Evolutionary conservation across 2,888 invertebrate species (phyloP), one percentile per base, ranked within the genome.

Genomic region (Sarcophaga subvicina): DNA sequence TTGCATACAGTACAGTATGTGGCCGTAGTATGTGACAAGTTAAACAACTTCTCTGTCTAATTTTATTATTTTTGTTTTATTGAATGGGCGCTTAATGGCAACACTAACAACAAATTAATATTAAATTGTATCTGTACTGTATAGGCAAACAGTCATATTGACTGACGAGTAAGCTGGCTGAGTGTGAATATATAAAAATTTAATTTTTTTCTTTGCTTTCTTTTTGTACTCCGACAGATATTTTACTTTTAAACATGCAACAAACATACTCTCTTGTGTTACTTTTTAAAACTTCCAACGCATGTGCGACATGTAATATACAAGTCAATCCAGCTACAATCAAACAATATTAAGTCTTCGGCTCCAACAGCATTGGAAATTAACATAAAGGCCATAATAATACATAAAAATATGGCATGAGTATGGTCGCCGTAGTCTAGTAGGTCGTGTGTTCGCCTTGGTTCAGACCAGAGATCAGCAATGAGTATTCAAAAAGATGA

Each of bases 61-160:
- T 37, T 37, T 37, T 6, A 14, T 49, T 64, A 71, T 22, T 37
- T 69, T 77, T 82, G 77, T 77, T 64, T 76, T 64, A 17, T 17
- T 67, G 47, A 75, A 82, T 86, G 82, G 82, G 82, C 85, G 85
- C 78, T 73, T 70, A 82, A 77, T 54, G 49, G 37, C 59, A 73
- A 64, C 76, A 66, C 12, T n/a, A 77, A 67, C 22, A 67, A 59
- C 45, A 45, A 22, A 72, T 60, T 67, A 25, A 54, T 54, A 22
- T 22, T 71, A 47, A 66, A 60, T 71, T 6, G 37, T 76, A 59
- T 59, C 66, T 45, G 62, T 59, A 64, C 37, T 66, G 37, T 60
- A 11, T 60, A n/a, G n/a, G 0, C n/a, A 49, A 20, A 45, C 47
- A 62, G 47, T 27, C 59, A 67, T 66, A 71, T 79, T 64, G 49